A percentile compares a stretch with the other conserved stretches of the same genome.
phyloP scores from a whole-genome alignment of 2,888 invertebrate genomes.

The Deladenus siricidicola region DNA sequence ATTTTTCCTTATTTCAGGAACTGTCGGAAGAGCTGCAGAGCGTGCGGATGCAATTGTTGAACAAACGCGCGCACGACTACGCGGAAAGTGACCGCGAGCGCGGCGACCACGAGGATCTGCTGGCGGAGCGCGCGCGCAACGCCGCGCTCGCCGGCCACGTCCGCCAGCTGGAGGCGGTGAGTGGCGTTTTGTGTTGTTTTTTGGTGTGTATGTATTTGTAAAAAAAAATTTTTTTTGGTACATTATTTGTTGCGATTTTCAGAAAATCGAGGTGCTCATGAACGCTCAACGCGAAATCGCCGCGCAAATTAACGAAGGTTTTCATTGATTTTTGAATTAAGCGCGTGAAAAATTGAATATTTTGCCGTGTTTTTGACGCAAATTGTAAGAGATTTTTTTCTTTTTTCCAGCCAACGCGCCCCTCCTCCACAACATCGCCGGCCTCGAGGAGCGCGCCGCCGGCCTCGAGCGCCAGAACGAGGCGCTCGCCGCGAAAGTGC shows the following conservation, averaged over 20 bases:
- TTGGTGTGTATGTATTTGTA: no score
- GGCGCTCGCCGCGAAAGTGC: neutral
- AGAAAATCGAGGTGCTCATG: conserved; percentile 26
- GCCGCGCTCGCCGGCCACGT: conserved; percentile 1
- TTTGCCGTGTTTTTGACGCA: neutral
- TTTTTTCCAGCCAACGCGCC: conserved; percentile 26
- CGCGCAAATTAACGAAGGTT: conserved; percentile 25
- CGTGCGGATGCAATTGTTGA: conserved; percentile 14
- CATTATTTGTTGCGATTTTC: no score
- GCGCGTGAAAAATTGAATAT: neutral
- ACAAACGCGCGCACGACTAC: conserved; percentile 20
- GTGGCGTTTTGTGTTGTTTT: neutral
- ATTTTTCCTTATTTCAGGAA: conserved; percentile 14
- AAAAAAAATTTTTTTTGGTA: neutral
- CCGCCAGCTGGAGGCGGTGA: conserved; percentile 14
- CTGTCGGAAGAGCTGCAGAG: conserved; percentile 13
- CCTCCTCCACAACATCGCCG: conserved; percentile 17
- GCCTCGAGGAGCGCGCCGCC: conserved; percentile 20
- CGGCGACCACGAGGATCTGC: conserved; percentile 8
- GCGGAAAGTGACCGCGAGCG: conserved; percentile 13
- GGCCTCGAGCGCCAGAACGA: conserved; percentile 17
- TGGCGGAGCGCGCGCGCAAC: conserved; percentile 9
- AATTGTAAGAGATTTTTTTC: neutral
- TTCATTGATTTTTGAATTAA: no score
- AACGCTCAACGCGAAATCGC: conserved; percentile 26